These are phyloP conservation scores for Phortica magna DNA, from an alignment of 2,888 invertebrate species.

Conservation along the genomic window DNA sequence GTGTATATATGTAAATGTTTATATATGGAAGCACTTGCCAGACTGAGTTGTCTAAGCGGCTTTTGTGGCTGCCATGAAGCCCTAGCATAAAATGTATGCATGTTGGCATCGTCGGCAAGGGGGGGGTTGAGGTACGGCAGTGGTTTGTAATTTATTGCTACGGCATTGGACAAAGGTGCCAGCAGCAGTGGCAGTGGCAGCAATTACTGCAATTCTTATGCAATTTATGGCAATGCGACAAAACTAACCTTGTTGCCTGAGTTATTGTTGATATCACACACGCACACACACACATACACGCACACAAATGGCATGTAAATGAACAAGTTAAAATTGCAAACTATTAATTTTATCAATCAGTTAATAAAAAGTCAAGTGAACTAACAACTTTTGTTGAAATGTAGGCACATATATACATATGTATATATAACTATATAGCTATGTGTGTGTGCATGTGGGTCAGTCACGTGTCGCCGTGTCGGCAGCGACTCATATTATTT, in stretches of 20 bases:
- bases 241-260: no score
- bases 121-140: background rate
- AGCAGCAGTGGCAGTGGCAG: background rate
- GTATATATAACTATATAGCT: slow-evolving; percentile 31
- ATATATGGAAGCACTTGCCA: background rate
- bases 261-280: no score
- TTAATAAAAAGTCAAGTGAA: background rate
- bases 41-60: slow-evolving; percentile 14
- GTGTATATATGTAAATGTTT: background rate
- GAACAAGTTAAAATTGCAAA: no score
- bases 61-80: background rate
- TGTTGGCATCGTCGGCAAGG: background rate
- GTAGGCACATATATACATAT: slow-evolving; percentile 27
- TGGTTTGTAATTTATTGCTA: slow-evolving; percentile 25
- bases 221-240: slow-evolving; percentile 59
- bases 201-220: slow-evolving; percentile 54
- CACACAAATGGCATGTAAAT: no score
- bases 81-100: background rate
- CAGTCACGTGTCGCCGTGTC: slow-evolving; percentile 64
- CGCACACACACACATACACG: no score
- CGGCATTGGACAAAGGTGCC: slow-evolving; percentile 10
- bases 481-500: background rate
- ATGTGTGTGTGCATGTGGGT: slow-evolving; percentile 29
- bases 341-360: no score
- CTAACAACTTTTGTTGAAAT: slow-evolving; percentile 3